Conservation (phyloP, 2,797 vertebrate genomes). For the Acrossocheilus wenchowensis region DNA sequence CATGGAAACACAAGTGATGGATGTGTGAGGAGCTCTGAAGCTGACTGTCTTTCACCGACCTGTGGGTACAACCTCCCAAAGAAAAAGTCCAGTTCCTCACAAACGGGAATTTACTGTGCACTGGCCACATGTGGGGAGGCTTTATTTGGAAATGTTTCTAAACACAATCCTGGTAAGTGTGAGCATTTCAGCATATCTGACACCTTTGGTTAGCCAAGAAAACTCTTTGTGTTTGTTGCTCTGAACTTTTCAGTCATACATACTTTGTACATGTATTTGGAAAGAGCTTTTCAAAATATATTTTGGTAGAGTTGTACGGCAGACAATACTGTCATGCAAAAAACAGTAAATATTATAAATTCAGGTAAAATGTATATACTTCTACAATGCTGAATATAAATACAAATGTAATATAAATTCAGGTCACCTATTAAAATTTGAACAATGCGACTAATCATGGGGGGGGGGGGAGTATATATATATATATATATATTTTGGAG, state of each 20-base stretch:
- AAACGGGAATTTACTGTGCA: conserved; percentile 42
- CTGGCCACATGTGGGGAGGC: conserved; percentile 49
- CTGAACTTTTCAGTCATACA: too few relatives aligned
- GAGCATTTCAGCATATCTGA: too few relatives aligned
- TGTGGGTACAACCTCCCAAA: conserved; percentile 38
- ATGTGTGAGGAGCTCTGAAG: conserved; percentile 38
- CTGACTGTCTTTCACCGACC: conserved; percentile 16
- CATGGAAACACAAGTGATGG: conserved; percentile 39
- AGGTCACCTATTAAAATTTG: neutral
- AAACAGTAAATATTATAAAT: neutral
- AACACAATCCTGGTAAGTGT: neutral
- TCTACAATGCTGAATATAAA: neutral
- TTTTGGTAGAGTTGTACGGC: neutral
- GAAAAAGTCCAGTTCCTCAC: neutral
- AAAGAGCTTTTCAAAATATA: neutral
- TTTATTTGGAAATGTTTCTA: conserved; percentile 29
- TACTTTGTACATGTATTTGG: neutral
- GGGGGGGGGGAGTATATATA: too few relatives aligned
- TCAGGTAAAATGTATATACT: neutral
- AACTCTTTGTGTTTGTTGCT: too few relatives aligned
- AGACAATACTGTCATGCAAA: neutral
- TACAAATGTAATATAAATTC: neutral
- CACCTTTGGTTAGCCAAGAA: too few relatives aligned
- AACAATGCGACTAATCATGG: neutral
- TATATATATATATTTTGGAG: neutral